phyloP scores from a whole-genome alignment of 2,797 vertebrate genomes.

The Threskiornis aethiopicus region DNA sequence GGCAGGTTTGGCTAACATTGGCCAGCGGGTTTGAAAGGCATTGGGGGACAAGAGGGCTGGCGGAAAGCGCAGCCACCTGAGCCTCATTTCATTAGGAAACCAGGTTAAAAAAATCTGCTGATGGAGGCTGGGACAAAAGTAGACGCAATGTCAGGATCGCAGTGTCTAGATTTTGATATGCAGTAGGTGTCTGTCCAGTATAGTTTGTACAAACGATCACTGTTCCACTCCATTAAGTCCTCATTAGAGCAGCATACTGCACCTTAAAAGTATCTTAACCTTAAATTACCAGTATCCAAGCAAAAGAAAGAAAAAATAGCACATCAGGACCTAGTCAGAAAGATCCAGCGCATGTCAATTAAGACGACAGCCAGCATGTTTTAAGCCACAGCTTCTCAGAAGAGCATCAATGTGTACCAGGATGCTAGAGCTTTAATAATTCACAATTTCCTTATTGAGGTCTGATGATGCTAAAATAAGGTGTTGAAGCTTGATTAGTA shows the following conservation, averaged over 20 bases:
- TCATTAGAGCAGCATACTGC: conserved; percentile 44
- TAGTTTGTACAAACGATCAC: conserved; percentile 26
- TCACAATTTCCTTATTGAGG: conserved; percentile 78
- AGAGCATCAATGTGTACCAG: conserved; percentile 68
- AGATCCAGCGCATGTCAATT: neutral
- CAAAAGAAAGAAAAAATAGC: conserved; percentile 30
- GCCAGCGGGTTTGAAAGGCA: neutral
- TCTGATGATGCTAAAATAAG: conserved; percentile 74
- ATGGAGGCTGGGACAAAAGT: conserved; percentile 45
- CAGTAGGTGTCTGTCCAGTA: neutral
- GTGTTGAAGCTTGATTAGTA: conserved; percentile 90
- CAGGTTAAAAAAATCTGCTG: conserved; percentile 48
- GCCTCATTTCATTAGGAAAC: conserved; percentile 5
- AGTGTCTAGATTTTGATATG: neutral
- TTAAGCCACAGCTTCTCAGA: conserved; percentile 54
- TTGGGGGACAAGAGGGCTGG: neutral
- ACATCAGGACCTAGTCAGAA: neutral
- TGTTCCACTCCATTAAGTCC: conserved; percentile 43
- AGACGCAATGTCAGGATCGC: neutral
- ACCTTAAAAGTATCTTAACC: conserved; percentile 47
- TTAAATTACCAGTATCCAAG: conserved; percentile 39
- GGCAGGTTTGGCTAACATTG: neutral
- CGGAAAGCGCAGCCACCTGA: neutral
- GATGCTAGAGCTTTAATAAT: conserved; percentile 74
- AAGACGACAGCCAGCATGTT: conserved; percentile 6